Percentiles rank a stretch among this genome's conserved stretches.
Evolutionary conservation across 2,797 vertebrate species (phyloP).

Genomic region (Neomorphus geoffroyi): DNA sequence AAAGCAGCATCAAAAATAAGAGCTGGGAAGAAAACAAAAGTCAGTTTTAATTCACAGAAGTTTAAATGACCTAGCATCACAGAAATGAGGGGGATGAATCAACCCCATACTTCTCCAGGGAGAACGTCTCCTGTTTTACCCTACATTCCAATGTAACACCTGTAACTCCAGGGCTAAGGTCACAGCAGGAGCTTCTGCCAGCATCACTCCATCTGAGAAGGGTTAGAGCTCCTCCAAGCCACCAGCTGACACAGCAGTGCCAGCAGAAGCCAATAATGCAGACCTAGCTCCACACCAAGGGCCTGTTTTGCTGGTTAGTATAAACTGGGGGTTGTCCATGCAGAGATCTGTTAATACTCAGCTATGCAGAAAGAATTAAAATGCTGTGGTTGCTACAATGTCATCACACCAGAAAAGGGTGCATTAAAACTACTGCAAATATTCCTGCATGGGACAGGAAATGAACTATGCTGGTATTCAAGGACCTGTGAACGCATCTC

Average conservation of each 20-base stretch:
- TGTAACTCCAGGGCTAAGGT: background rate
- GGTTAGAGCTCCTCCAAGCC: conserved; percentile 32
- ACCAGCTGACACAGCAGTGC: background rate
- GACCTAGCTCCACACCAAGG: conserved; percentile 13
- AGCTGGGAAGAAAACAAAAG: background rate
- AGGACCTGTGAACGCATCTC: background rate
- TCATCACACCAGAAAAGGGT: background rate
- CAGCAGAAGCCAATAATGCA: background rate
- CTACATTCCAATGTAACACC: background rate
- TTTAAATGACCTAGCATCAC: background rate
- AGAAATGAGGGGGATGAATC: background rate
- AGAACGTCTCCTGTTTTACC: background rate
- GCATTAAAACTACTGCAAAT: background rate
- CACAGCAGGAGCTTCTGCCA: conserved; percentile 8
- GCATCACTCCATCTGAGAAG: background rate
- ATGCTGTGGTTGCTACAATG: background rate
- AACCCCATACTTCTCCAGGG: background rate
- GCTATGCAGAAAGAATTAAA: conserved; percentile 11
- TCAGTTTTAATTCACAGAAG: background rate
- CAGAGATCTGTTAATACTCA: background rate
- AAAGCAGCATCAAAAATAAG: background rate
- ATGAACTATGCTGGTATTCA: background rate
- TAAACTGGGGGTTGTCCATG: background rate
- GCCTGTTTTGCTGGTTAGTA: background rate
- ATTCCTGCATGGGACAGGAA: background rate